A percentile compares a stretch with the other conserved stretches of the same genome.
Conservation (phyloP, 2,797 vertebrate genomes). For the Octomys mimax region DNA sequence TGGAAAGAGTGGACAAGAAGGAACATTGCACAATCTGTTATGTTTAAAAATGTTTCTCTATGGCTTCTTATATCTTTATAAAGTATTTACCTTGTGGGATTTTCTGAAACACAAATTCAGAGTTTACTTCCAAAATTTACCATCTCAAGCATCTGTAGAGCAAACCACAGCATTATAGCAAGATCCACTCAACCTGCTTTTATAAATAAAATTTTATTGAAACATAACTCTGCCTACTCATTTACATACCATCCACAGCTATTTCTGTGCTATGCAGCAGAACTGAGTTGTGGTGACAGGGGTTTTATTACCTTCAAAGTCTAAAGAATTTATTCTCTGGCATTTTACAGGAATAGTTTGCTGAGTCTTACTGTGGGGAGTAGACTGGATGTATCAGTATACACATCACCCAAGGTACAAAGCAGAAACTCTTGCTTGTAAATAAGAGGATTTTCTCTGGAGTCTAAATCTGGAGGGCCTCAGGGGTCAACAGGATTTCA, state of each 20-base stretch:
- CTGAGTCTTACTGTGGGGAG: background rate
- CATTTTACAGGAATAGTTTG: background rate
- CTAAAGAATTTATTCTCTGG: background rate
- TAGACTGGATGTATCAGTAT: background rate
- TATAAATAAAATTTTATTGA: background rate
- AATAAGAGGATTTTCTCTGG: background rate
- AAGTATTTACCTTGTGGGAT: background rate
- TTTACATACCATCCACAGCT: background rate
- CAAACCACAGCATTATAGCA: background rate
- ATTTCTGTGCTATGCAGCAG: background rate
- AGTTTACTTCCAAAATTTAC: background rate
- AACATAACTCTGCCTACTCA: background rate
- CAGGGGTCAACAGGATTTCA: background rate
- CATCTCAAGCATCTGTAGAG: background rate
- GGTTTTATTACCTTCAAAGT: background rate
- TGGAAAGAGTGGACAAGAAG: background rate
- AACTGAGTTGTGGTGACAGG: background rate
- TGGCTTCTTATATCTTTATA: background rate
- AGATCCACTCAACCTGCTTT: background rate
- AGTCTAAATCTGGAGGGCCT: background rate
- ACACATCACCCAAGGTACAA: fast-evolving
- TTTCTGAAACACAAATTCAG: conserved; percentile 20
- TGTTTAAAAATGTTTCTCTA: background rate
- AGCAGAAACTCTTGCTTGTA: background rate
- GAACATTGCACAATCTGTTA: background rate